Evolutionary conservation across 2,113 vertebrate genomes (phyloP).

Genomic region (Pardalotus punctatus): DNA sequence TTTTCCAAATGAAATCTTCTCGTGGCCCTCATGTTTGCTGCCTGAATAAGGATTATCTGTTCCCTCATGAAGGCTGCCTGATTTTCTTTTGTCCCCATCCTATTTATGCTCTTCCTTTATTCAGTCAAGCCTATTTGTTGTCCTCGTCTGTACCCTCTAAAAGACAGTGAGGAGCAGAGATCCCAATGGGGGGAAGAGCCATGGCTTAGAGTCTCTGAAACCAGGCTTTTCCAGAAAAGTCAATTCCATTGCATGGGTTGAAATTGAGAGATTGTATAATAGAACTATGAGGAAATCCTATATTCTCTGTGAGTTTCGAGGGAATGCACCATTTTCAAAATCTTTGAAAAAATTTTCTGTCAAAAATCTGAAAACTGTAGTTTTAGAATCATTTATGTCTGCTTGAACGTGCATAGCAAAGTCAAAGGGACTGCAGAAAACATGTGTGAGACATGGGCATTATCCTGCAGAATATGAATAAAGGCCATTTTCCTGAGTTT

Average conservation of each 20-base stretch:
- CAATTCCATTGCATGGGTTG: background rate
- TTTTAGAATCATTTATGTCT: background rate
- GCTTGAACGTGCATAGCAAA: background rate
- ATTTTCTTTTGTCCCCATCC: background rate
- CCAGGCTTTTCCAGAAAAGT: background rate
- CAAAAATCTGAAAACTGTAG: background rate
- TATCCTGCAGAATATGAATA: background rate
- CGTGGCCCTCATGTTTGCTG: background rate
- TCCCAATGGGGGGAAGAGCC: fast-evolving
- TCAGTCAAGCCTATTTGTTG: background rate
- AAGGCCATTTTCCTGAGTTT: background rate
- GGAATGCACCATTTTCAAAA: background rate
- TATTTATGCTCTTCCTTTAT: background rate
- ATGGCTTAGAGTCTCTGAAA: background rate
- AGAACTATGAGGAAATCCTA: background rate
- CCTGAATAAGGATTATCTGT: background rate
- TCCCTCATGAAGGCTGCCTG: background rate
- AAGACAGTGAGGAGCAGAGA: background rate
- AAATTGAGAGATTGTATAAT: background rate
- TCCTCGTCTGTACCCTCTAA: background rate
- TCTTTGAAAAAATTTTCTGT: background rate
- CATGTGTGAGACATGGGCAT: background rate
- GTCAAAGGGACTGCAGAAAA: background rate
- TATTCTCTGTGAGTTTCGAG: background rate
- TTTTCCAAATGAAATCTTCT: background rate